Percentiles rank a stretch among this genome's conserved stretches.
phyloP scores from a whole-genome alignment of 2,113 vertebrate genomes.

The Cranoglanis bouderius region DNA sequence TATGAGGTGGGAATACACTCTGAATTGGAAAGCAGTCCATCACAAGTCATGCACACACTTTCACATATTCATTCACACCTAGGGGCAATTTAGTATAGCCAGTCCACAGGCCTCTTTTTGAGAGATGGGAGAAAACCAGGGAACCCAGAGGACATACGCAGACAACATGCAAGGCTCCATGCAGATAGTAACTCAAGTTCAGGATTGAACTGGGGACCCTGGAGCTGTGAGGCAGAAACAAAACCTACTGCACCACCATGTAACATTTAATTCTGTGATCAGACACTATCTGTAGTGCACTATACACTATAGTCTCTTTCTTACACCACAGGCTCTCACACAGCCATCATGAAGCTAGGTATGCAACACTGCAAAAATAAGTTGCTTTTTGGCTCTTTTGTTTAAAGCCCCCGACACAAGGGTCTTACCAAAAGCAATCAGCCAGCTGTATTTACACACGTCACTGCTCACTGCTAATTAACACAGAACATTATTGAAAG shows the following conservation, averaged over 20 bases:
- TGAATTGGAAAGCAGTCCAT: not conserved
- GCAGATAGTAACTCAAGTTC: not conserved
- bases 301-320: not conserved
- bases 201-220: not conserved
- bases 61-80: not conserved
- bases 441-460: conserved; percentile 21
- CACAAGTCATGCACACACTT: conserved; percentile 1
- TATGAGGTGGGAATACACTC: not conserved
- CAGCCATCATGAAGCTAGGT: not conserved
- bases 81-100: not conserved
- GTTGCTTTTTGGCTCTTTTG: not conserved
- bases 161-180: not conserved
- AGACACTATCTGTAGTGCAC: not conserved
- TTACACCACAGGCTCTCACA: not conserved
- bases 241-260: not conserved
- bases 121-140: not conserved
- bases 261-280: not conserved
- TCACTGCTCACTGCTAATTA: conserved; percentile 13
- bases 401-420: not conserved
- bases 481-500: conserved; percentile 4
- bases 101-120: not conserved
- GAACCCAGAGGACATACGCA: not conserved
- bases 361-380: conserved; percentile 2
- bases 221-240: not conserved
- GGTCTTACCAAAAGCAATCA: not conserved